These are phyloP conservation scores for Siphonodentalium dalli DNA, from an alignment of 2,888 invertebrate genomes.

Conservation along the genomic window DNA sequence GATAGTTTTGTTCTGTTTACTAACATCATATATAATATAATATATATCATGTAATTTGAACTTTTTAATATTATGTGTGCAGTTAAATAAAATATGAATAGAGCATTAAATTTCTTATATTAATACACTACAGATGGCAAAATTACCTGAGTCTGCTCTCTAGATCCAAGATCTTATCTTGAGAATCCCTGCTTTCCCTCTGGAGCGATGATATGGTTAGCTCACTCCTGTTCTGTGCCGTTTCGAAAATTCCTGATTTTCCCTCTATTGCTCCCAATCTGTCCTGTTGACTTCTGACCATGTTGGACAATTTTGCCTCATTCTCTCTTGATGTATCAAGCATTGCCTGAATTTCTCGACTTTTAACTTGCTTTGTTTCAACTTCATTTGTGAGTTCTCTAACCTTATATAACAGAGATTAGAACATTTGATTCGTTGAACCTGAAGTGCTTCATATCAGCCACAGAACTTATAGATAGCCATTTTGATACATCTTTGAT, in stretches of 20 bases:
- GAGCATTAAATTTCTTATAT: not conserved
- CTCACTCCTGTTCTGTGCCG: conserved; percentile 57
- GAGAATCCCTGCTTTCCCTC: conserved; percentile 51
- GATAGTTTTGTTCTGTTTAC: not conserved
- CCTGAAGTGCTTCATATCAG: too few relatives aligned
- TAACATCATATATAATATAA: not conserved
- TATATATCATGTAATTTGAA: too few relatives aligned
- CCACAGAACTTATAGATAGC: too few relatives aligned
- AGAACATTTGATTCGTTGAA: not conserved
- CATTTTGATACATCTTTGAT: too few relatives aligned
- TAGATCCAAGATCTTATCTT: conserved; percentile 59
- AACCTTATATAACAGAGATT: conserved; percentile 34
- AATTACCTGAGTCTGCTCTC: conserved; percentile 58
- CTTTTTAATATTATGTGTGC: too few relatives aligned
- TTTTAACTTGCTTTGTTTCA: conserved; percentile 57
- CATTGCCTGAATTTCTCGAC: conserved; percentile 52
- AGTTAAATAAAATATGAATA: too few relatives aligned
- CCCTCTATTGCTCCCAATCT: conserved; percentile 56
- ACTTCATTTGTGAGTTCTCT: conserved; percentile 51
- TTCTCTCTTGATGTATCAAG: conserved; percentile 55
- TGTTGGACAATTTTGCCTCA: conserved; percentile 46
- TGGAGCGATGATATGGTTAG: conserved; percentile 57
- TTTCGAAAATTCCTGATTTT: conserved; percentile 49
- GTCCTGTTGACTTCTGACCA: conserved; percentile 48
- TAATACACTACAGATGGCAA: too few relatives aligned